phyloP scores from a whole-genome alignment of 2,113 vertebrate species.

The Pachycephala philippinensis region DNA sequence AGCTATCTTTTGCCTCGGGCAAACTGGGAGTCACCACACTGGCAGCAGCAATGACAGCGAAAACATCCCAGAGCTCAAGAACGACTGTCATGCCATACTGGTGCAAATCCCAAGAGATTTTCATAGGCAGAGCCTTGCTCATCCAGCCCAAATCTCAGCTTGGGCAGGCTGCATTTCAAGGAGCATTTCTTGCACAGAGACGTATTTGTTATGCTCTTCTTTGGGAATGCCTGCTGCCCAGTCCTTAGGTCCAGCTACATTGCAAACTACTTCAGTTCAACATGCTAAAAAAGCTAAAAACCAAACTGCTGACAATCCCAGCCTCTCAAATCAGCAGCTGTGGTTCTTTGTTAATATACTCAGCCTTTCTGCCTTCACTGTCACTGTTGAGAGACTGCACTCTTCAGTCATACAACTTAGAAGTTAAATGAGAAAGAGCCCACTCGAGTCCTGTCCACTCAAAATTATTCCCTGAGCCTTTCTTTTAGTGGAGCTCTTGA shows the following conservation, averaged over 20 bases:
- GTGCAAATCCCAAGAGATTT: background rate
- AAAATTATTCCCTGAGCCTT: background rate
- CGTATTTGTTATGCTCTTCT: background rate
- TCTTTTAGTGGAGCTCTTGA: background rate
- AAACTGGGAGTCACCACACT: constrained; percentile 25
- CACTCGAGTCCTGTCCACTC: background rate
- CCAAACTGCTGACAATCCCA: background rate
- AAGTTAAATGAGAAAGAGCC: background rate
- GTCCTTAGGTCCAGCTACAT: background rate
- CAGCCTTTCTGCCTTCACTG: background rate
- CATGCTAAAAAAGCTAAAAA: background rate
- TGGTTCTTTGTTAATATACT: background rate
- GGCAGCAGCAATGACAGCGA: background rate
- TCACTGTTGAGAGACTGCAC: background rate
- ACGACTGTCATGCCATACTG: background rate
- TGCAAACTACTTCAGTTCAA: background rate
- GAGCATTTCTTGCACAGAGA: background rate
- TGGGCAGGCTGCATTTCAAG: background rate
- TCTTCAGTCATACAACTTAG: background rate
- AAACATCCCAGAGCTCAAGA: constrained; percentile 1
- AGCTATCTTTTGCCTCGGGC: constrained; percentile 24
- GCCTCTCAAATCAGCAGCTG: background rate
- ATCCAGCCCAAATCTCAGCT: background rate
- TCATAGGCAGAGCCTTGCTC: background rate
- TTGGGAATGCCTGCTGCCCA: background rate